Evolutionary conservation across 92 coral and sea anemone genomes (phyloP), one percentile per base, ranked within the genome.

Genomic region (Chrysogorgia sp.): DNA sequence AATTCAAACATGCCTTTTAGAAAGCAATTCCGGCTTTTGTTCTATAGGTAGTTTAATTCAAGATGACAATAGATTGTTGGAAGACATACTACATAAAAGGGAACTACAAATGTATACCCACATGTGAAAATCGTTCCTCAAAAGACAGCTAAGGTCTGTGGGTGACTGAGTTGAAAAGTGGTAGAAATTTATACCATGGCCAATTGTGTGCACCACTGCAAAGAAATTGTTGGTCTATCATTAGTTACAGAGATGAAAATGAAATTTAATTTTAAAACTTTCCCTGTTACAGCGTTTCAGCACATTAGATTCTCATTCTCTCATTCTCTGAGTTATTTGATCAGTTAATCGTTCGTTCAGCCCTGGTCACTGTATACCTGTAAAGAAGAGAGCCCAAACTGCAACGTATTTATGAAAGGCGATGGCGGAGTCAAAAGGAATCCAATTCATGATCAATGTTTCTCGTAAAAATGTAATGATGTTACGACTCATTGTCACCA

Each of bases 321-420:
- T 43, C 50, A 17, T 17, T 43, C 17, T 8, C 50, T 43, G 50
- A 8, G 50, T 43, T 43, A 43, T 52, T 23, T 52, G 6, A 20
- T 52, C 26, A 17, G 21, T 52, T 17, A 17, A 52, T 17, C 17
- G 17, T 8, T 8, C 10, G 9, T 43, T 43, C 17, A 43, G 50
- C 50, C 17, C 17, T 52, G 3, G 59, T 52, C 7, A 17, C 34
- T 23, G 50, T 43, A 3, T 57, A 72, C 79, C 79, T 55, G 79
- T 72, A 31, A 72, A 72, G n/a, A 72, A 34, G 31, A 72, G 25
- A 19, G 79, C 79, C 79, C 79, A 72, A 0, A 72, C 10, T 8
- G 79, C 79, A 65, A 72, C 59, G 23, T 72, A 72, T 72, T 72
- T 72, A 24, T 72, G 79, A 21, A 72, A 72, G 30, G 59, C 29